These are phyloP conservation scores for Herminia tarsipennalis DNA, from an alignment of 2,888 invertebrate species.

Conservation along the genomic window DNA sequence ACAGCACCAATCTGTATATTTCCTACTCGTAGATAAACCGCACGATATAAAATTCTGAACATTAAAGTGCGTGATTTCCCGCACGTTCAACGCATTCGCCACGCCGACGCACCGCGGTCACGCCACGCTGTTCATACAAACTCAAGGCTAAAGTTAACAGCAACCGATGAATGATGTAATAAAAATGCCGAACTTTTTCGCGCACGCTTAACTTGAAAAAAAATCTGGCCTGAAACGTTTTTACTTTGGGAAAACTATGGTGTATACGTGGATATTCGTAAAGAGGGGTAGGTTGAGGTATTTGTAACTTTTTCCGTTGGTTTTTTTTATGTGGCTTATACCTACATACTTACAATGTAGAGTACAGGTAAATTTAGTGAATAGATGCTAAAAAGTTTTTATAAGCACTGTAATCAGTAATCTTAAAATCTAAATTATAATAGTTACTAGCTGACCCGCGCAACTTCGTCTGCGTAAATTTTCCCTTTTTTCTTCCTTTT, in stretches of 20 bases:
- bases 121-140: constrained; percentile 11
- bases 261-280: neutral
- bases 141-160: constrained; percentile 6
- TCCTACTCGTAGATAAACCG: constrained; percentile 6
- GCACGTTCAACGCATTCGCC: constrained; percentile 13
- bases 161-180: constrained; percentile 12
- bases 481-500: no score
- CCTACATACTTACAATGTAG: no score
- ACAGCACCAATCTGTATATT: neutral
- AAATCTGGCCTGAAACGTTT: neutral
- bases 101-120: constrained; percentile 12
- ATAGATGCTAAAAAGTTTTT: no score
- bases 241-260: neutral
- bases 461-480: no score
- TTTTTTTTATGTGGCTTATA: no score
- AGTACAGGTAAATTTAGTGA: no score
- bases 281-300: no score
- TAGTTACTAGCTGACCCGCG: no score
- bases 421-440: no score
- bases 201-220: constrained; percentile 1
- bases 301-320: no score
- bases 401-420: no score
- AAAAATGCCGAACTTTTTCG: constrained; percentile 12
- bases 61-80: constrained; percentile 4
- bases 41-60: constrained; percentile 8